Evolutionary conservation across 2,797 vertebrate species (phyloP), one percentile per base, ranked within the genome.

Genomic region (Rhinella marina): DNA sequence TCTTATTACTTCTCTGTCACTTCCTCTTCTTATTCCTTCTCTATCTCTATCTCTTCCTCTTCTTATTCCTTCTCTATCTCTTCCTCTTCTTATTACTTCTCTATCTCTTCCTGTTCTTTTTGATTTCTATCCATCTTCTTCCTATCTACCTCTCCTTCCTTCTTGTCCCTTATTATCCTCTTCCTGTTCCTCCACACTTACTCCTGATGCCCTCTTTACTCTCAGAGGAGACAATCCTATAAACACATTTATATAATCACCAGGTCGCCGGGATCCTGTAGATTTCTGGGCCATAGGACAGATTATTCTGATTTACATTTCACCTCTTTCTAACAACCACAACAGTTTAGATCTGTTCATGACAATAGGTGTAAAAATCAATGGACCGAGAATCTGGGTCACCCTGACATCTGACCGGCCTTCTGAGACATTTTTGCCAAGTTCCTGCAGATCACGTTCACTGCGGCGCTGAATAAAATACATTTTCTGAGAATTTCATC

Each of bases 401-500:
- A 80, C 27, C 17, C 17, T 57, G 78, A 59, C 77, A 81, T 64
- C 79, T 62, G 29, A 81, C 79, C 32, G 27, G 16, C 57, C 2
- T 64, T 48, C 6, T 59, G 21, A 81, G 12, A 64, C 32, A 13
- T n/a, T 48, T 81, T 59, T n/a, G 79, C 57, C 57, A n/a, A 59
- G 12, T 81, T 81, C 12, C 29, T 50, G 79, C 56, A 41, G 59
- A 48, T 41, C 19, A 81, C 57, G 27, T 81, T 64, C 2, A 13
- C 79, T 64, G 29, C 19, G 3, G 32, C 21, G 8, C 56, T n/a
- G 79, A 81, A 50, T n/a, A 25, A 41, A 81, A 62, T 62, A 77
- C 23, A 25, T 64, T 23, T 81, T 81, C 29, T 14, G 79, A 81
- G 81, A 50, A 66, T 82, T 82, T 50, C 81, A 50, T 85, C 81